A percentile compares a stretch with the other conserved stretches of the same genome.
Evolutionary conservation across 2,113 vertebrate species (phyloP).

Genomic region (Procavia capensis): DNA sequence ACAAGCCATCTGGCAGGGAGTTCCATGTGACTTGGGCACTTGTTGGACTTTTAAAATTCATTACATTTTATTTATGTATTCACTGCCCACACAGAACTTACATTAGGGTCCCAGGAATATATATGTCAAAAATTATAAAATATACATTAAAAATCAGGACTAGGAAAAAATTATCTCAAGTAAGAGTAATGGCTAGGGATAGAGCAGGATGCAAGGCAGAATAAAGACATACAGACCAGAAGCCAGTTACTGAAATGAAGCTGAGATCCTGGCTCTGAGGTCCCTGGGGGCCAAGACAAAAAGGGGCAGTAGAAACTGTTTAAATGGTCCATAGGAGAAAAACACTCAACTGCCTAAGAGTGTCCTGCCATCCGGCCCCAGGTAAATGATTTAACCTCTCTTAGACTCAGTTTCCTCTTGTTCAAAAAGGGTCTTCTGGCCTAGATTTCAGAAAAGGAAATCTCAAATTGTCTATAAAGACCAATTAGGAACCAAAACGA

Average conservation of each 20-base stretch:
- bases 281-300: constrained; percentile 38
- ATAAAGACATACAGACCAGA: background rate
- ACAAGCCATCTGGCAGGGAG: background rate
- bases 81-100: background rate
- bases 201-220: background rate
- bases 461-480: background rate
- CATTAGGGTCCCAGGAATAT: background rate
- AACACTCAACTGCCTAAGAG: background rate
- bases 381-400: background rate
- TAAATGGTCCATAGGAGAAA: background rate
- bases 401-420: background rate
- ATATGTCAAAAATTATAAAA: background rate
- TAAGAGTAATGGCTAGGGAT: background rate
- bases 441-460: background rate
- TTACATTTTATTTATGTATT: background rate
- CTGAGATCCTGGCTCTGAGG: background rate
- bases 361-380: background rate
- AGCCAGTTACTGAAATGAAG: background rate
- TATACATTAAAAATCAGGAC: constrained; percentile 1
- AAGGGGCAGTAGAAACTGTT: background rate
- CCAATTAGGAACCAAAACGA: background rate
- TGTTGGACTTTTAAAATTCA: background rate
- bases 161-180: background rate
- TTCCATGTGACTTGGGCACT: background rate
- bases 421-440: constrained; percentile 25